Base-by-base conservation (phyloP, 2,888 invertebrate genomes). In the Neria commutata region DNA sequence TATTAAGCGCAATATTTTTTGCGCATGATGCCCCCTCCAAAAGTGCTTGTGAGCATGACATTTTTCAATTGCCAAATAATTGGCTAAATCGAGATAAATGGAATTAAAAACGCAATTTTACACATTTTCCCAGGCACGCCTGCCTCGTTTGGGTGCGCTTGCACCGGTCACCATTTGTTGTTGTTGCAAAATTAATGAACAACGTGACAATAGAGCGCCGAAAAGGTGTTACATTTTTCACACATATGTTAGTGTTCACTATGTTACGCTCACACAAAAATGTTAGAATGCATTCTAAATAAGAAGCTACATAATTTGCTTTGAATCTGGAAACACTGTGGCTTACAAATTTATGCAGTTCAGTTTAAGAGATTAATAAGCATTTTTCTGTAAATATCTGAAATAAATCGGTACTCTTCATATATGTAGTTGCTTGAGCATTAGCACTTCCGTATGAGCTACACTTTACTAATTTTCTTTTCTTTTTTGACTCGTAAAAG, bases 141-240 rank as follows among this genome's bases (percentile, higher is more conserved):
- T n/a, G n/a, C n/a, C n/a, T n/a, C n/a, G n/a, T n/a, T n/a, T n/a
- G n/a, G n/a, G n/a, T n/a, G n/a, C n/a, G n/a, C n/a, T n/a, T 21
- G 19, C 19, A 42, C 19, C 21, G 42, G 42, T 42, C 42, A 42
- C 21, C 10, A n/a, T n/a, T n/a, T n/a, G n/a, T n/a, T n/a, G n/a
- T n/a, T n/a, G n/a, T n/a, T n/a, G n/a, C n/a, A n/a, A n/a, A 53
- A 53, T 53, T 58, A 58, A 53, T 53, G 53, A 48, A 58, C 33
- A 58, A 58, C 42, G 54, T 49, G 54, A 54, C 53, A 45, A 29
- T 25, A 24, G 17, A 19, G 2, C 42, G 65, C 65, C 68, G 67
- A 61, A 66, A 66, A 77, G 75, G 75, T 76, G 75, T 77, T 75
- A 75, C 71, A 76, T 67, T 74, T 76, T 76, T 70, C 76, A 74